Evolutionary conservation across 2,888 invertebrate species (phyloP), one percentile per base, ranked within the genome.

Genomic region (Chloroclystis v-ata): DNA sequence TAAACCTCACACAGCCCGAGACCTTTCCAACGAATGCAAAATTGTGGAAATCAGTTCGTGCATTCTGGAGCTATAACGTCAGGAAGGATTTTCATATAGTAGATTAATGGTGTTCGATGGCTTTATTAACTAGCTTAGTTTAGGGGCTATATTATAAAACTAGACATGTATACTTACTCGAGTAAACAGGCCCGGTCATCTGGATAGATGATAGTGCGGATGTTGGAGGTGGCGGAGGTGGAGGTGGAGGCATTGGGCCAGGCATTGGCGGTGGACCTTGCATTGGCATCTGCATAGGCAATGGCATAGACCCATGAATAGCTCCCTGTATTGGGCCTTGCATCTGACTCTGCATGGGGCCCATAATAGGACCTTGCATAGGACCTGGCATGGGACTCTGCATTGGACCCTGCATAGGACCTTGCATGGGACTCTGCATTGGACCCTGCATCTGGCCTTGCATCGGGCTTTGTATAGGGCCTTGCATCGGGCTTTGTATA

Each of bases 281-380:
- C 13, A 42, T 28, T 7, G 37, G 59, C 13, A 42, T 28, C 7
- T 32, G 26, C 8, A 26, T 6, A 26, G n/a, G 11, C 24, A 32
- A 16, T 0, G 43, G 44, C 2, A 64, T 56, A 0, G 58, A 56
- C 1, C 58, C 56, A 1, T 62, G 50, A 9, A 61, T 54, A 1
- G 60, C 56, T 2, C 26, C 38, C 1, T 25, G 60, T 53, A 39
- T 39, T 1, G 60, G 58, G 4, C 25, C 13, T 1, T 20, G 56
- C 2, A 64, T 56, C 0, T 59, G 56, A 1, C 59, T 52, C 1
- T 63, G 49, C 11, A 61, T 55, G 1, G 60, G 54, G 55, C 52
- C 6, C 57, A 55, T 30, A 20, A 39, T 28, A 0, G 33, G 40
- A 1, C 44, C 32, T n/a, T 32, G 44, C 28, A 33, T 33, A 7